Evolutionary conservation across 2,797 vertebrate genomes (phyloP).

Genomic region (Acropternis orthonyx): DNA sequence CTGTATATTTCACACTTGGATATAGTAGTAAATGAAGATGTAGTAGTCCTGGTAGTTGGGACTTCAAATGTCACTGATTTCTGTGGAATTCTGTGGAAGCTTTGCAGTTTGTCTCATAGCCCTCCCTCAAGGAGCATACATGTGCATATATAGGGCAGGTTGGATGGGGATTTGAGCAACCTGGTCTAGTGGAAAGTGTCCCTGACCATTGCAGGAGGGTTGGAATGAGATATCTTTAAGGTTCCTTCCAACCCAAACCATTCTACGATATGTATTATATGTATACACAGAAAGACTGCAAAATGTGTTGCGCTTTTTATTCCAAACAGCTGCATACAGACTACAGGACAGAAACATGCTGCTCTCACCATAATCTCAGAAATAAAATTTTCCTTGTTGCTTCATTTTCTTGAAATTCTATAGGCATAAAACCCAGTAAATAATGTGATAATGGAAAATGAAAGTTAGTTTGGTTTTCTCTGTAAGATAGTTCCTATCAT

Average conservation of each 20-base stretch:
- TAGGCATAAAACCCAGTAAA: neutral
- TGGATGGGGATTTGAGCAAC: neutral
- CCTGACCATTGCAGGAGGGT: rapidly evolving
- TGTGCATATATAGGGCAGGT: neutral
- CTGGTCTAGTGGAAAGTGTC: neutral
- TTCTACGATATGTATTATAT: neutral
- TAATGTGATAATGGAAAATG: neutral
- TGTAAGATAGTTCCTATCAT: neutral
- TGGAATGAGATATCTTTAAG: neutral
- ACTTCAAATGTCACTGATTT: neutral
- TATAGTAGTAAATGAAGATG: neutral
- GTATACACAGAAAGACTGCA: neutral
- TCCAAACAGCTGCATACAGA: neutral
- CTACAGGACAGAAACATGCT: neutral
- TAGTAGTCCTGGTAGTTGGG: neutral
- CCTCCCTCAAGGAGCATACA: neutral
- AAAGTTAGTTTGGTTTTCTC: neutral
- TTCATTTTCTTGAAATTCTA: constrained; percentile 4
- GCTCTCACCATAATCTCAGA: neutral
- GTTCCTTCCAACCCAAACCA: neutral
- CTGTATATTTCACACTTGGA: neutral
- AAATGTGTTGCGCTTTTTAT: neutral
- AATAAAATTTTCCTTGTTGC: neutral
- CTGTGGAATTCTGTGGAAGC: neutral
- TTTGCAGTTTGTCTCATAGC: neutral